Evolutionary conservation across 2,888 invertebrate genomes (phyloP).

Genomic region (Tanytarsus gracilentus): DNA sequence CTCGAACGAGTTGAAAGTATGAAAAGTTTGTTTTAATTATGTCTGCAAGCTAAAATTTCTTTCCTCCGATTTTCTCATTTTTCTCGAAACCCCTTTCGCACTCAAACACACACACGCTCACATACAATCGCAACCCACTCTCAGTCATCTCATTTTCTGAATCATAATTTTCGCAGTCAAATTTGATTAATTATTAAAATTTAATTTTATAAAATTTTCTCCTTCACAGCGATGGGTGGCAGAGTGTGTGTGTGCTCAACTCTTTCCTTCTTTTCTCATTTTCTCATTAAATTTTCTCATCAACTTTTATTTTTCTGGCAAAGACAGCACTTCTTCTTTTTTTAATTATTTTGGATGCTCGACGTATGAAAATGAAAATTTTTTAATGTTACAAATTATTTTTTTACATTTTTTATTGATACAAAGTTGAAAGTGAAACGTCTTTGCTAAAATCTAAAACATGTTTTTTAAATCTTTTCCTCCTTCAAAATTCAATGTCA

Average conservation of each 20-base stretch:
- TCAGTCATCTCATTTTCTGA: constrained; percentile 5
- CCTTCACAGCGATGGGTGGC: not conserved
- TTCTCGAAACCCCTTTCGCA: not conserved
- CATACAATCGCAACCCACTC: not conserved
- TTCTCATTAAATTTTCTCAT: not conserved
- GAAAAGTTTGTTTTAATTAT: constrained; percentile 29
- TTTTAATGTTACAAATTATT: too few relatives aligned
- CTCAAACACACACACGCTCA: constrained; percentile 19
- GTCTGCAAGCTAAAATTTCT: constrained; percentile 27
- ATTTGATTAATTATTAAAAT: constrained; percentile 29
- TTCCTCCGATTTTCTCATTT: constrained; percentile 19
- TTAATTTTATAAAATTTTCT: constrained; percentile 29
- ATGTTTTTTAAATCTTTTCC: too few relatives aligned
- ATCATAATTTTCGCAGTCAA: constrained; percentile 29
- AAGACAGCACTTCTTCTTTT: too few relatives aligned
- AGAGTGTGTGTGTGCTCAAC: too few relatives aligned
- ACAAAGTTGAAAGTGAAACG: too few relatives aligned
- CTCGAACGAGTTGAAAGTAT: constrained; percentile 18
- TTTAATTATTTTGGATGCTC: too few relatives aligned
- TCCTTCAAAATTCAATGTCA: too few relatives aligned
- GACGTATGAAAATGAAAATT: too few relatives aligned
- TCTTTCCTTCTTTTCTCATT: not conserved
- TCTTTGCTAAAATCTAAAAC: too few relatives aligned
- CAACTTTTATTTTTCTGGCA: not conserved
- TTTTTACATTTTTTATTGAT: too few relatives aligned